These are phyloP conservation scores for Indicator maculatus DNA, from an alignment of 2,113 vertebrate genomes.

Conservation along the genomic window DNA sequence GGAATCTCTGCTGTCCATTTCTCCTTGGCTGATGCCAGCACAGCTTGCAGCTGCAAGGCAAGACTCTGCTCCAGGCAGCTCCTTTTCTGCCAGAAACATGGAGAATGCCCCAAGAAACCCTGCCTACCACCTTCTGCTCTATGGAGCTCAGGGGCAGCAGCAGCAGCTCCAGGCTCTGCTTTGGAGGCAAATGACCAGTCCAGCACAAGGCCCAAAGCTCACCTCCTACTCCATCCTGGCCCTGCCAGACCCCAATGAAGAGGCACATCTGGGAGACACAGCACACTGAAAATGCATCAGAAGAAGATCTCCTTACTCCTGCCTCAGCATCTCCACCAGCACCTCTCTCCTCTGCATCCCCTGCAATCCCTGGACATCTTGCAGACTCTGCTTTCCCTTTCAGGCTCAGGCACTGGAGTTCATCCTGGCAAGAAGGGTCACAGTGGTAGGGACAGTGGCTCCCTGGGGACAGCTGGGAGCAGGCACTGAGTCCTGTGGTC, in stretches of 20 bases:
- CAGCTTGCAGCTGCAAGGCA: background rate
- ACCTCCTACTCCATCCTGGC: background rate
- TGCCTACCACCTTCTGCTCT: accelerated
- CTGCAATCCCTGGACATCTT: background rate
- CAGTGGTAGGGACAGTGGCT: accelerated
- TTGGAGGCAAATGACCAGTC: background rate
- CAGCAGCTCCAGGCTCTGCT: background rate
- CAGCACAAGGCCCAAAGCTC: accelerated
- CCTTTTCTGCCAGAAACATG: background rate
- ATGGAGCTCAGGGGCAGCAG: background rate
- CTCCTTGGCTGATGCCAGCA: background rate
- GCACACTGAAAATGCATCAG: accelerated
- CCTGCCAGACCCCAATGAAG: background rate
- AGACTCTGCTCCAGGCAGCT: background rate
- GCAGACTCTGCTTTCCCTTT: background rate
- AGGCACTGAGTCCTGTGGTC: background rate
- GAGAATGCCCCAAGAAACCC: background rate
- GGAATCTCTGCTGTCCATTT: background rate
- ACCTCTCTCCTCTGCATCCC: background rate
- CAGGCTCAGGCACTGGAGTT: background rate
- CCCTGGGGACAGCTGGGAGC: background rate
- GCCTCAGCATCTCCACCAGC: background rate
- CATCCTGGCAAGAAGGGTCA: background rate
- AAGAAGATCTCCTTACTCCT: background rate
- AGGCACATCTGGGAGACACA: accelerated